Conservation (phyloP, 2,888 invertebrate species). For the Chouioia cunea region DNA sequence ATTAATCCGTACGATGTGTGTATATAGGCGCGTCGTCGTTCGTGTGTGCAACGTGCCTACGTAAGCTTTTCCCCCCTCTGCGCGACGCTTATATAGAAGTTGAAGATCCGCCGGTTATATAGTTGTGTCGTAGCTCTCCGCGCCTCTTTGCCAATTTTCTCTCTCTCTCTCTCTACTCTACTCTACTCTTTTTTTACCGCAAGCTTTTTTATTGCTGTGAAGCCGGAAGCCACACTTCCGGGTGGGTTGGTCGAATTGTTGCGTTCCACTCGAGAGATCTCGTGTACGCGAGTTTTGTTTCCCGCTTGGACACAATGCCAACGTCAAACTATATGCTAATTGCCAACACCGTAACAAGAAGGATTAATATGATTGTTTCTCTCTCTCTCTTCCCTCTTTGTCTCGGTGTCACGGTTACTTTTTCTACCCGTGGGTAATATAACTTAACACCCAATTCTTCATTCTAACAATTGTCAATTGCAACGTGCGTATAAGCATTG, state of each 20-base stretch:
- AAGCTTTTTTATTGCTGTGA: no score
- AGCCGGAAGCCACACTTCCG: constrained; percentile 36
- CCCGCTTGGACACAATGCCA: constrained; percentile 13
- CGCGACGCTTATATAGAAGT: neutral
- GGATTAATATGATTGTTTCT: no score
- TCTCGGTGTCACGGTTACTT: no score
- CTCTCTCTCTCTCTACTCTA: neutral
- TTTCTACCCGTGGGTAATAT: no score
- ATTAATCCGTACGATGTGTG: neutral
- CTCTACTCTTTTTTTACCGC: no score
- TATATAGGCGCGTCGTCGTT: constrained; percentile 36
- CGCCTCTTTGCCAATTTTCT: constrained; percentile 23
- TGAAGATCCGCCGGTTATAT: neutral
- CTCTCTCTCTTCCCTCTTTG: no score
- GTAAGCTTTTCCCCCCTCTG: constrained; percentile 4
- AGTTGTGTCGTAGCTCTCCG: neutral
- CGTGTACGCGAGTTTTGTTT: constrained; percentile 11
- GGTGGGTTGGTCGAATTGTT: constrained; percentile 24
- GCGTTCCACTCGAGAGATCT: constrained; percentile 17
- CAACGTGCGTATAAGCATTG: neutral
- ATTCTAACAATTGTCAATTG: no score
- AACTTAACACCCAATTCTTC: no score
- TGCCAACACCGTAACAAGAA: no score
- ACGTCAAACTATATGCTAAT: neutral
- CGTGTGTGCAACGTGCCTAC: constrained; percentile 44